These are phyloP conservation scores for Enteromius paludinosus DNA, from an alignment of 2,797 vertebrate genomes.

Conservation along the genomic window DNA sequence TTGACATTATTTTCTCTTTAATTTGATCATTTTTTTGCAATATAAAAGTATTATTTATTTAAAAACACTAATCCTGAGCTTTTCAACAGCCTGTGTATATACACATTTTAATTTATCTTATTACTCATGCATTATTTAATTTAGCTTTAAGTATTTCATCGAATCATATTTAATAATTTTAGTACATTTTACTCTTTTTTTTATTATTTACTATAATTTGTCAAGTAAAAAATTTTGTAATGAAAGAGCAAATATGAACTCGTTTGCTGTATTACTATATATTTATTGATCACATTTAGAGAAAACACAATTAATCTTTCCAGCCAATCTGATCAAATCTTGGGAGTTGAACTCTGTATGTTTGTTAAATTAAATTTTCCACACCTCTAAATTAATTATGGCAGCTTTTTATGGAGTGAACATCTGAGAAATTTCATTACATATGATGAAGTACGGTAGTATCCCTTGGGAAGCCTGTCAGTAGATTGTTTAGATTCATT, in stretches of 20 bases:
- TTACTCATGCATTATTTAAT: neutral
- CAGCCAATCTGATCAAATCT: slow-evolving; percentile 32
- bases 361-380: slow-evolving; percentile 69
- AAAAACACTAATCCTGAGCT: neutral
- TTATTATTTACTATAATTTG: neutral
- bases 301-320: neutral
- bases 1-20: neutral
- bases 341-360: slow-evolving; percentile 55
- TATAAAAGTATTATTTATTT: neutral
- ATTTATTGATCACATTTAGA: slow-evolving; percentile 5
- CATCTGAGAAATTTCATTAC: slow-evolving; percentile 72
- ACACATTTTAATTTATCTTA: neutral
- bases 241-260: neutral
- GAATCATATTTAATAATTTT: neutral
- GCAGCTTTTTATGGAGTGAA: slow-evolving; percentile 49
- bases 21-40: neutral
- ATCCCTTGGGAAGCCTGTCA: slow-evolving; percentile 60
- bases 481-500: slow-evolving; percentile 63
- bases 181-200: neutral
- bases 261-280: neutral
- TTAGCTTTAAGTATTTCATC: neutral
- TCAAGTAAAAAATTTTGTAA: neutral
- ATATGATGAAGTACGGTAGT: slow-evolving; percentile 59
- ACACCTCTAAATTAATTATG: slow-evolving; percentile 70
- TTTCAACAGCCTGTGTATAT: neutral